Base-by-base conservation (phyloP, 2,797 vertebrate species). In the Gorsachius magnificus region DNA sequence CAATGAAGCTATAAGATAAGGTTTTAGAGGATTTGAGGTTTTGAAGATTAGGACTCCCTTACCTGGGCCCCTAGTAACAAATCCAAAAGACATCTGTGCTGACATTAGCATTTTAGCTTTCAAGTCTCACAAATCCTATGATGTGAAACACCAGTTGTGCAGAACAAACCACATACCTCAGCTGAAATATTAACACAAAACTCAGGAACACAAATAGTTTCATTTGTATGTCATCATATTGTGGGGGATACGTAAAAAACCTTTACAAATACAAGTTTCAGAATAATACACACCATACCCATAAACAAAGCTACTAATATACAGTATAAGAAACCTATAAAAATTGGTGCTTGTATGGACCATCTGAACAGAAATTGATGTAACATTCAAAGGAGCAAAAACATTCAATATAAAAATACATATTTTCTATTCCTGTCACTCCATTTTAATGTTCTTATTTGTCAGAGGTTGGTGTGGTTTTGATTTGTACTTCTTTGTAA, bases 381-480 rank as follows among this genome's bases (percentile, higher is more conserved):
- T 11, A 84, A 68, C 3, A 36, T 6, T 45, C 2, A 10, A 76
- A 87, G 29, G 2, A 84, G 8, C 33, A 75, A 61, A 95, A 60
- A 61, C 8, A 51, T 24, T 35, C 18, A 38, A 13, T 26, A 58
- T 29, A 38, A 41, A 41, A 84, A 22, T 6, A 41, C 0, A 0
- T 15, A 36, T 43, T 71, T 50, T 71, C 14, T 87, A 87, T 41
- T 89, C n/a, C 22, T 86, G 24, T 82, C 15, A 51, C 8, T 58
- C 12, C 11, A 26, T 56, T 79, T 81, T 51, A n/a, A 16, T 25
- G 9, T 45, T 66, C 14, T 53, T 83, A n/a, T 41, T 92, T 56
- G 53, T 83, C 63, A 61, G 25, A 81, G 2, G 70, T 81, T 90
- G 77, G 35, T 94, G 36, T 15, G 4, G 6, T 24, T 69, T 72